These are phyloP conservation scores for Macrotis lagotis DNA, from an alignment of 2,113 vertebrate species.

Conservation along the genomic window DNA sequence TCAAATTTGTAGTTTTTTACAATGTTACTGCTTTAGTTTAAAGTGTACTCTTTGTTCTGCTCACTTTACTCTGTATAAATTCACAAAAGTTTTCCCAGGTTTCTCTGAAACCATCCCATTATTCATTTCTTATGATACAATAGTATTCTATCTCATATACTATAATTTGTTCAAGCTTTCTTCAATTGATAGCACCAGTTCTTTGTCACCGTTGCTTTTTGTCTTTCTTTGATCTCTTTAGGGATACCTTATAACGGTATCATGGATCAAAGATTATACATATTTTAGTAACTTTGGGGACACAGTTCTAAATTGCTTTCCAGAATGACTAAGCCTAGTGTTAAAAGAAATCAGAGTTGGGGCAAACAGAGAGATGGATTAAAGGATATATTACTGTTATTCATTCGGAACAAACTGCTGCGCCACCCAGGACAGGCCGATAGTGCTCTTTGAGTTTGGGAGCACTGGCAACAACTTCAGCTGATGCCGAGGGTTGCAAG, in stretches of 20 bases:
- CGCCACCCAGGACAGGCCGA: slow-evolving; percentile 82
- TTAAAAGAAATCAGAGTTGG: not conserved
- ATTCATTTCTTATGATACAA: not conserved
- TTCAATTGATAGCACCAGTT: not conserved
- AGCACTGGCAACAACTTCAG: slow-evolving; percentile 99
- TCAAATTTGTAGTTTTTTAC: no score
- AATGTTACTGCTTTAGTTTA: no score
- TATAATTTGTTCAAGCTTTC: not conserved
- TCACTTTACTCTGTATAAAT: no score
- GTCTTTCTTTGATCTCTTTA: not conserved
- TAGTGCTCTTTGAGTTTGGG: slow-evolving; percentile 93
- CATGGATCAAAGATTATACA: not conserved
- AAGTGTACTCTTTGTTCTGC: no score
- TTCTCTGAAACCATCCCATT: not conserved
- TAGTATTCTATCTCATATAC: not conserved
- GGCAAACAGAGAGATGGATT: not conserved
- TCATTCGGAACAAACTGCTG: not conserved
- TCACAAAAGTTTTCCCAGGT: no score
- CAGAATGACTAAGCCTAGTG: not conserved
- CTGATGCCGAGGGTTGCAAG: slow-evolving; percentile 92
- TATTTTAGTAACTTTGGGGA: not conserved
- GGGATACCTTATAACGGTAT: not conserved
- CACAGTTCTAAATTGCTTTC: not conserved
- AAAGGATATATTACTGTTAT: not conserved
- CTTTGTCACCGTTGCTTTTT: not conserved